Evolutionary conservation across 2,113 vertebrate genomes (phyloP).

Genomic region (Pycnonotus jocosus): DNA sequence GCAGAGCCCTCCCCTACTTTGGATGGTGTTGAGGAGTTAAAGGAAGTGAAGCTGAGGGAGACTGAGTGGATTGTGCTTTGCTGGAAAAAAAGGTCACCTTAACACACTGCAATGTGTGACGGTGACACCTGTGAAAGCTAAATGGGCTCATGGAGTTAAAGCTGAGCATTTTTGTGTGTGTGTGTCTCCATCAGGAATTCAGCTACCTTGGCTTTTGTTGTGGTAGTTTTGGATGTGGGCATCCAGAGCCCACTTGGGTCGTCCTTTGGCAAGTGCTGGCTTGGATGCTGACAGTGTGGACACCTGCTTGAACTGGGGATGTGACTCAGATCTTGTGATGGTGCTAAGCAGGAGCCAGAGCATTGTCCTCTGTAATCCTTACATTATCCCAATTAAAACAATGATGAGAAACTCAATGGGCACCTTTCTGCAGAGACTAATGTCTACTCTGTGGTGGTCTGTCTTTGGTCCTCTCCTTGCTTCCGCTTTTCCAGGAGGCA

Average conservation of each 20-base stretch:
- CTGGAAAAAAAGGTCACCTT: neutral
- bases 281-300: rapidly evolving
- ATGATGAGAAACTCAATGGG: neutral
- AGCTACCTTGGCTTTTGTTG: neutral
- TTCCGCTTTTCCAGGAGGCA: neutral
- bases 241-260: neutral
- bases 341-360: neutral
- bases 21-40: rapidly evolving
- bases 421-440: neutral
- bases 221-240: rapidly evolving
- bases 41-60: neutral
- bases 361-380: neutral
- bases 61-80: neutral
- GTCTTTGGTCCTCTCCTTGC: neutral
- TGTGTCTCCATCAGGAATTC: rapidly evolving
- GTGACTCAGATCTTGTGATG: neutral
- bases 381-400: rapidly evolving
- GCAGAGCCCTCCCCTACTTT: neutral
- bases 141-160: neutral
- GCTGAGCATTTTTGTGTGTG: neutral
- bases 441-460: neutral
- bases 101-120: neutral
- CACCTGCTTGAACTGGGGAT: rapidly evolving
- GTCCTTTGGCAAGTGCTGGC: rapidly evolving
- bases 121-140: neutral